A percentile compares a stretch with the other conserved stretches of the same genome.
These are phyloP conservation scores for Dendroctonus ponderosae DNA, from an alignment of 1,140 invertebrate genomes.

Conservation along the genomic window DNA sequence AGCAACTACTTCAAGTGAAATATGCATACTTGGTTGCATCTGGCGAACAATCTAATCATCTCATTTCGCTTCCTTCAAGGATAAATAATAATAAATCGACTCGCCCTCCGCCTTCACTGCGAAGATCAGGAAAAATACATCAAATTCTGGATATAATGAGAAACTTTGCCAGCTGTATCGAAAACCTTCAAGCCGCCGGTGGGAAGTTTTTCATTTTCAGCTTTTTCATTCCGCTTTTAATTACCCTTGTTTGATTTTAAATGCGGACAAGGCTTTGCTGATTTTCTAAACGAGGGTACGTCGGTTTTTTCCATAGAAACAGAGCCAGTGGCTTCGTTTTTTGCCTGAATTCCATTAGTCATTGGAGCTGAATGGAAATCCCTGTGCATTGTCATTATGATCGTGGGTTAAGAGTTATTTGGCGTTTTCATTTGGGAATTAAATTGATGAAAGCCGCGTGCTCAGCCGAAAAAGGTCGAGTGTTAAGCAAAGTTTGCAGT, in stretches of 20 bases:
- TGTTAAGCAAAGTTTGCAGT: not conserved
- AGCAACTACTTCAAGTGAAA: too few relatives aligned
- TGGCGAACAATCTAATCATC: too few relatives aligned
- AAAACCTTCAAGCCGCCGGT: constrained; percentile 8
- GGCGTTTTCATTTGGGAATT: not conserved
- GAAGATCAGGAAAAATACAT: constrained; percentile 8
- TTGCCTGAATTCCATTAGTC: too few relatives aligned
- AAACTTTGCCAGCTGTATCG: constrained; percentile 11
- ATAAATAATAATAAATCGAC: constrained; percentile 5
- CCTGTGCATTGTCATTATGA: too few relatives aligned
- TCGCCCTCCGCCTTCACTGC: not conserved
- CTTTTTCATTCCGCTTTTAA: constrained; percentile 14
- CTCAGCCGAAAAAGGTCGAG: not conserved
- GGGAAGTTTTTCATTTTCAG: constrained; percentile 8
- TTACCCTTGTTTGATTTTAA: constrained; percentile 15
- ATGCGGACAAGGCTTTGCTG: constrained; percentile 1
- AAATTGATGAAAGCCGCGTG: too few relatives aligned
- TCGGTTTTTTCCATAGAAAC: not conserved
- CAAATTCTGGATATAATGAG: constrained; percentile 10
- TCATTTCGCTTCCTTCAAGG: not conserved
- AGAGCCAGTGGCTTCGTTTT: too few relatives aligned
- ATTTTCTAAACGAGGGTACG: not conserved
- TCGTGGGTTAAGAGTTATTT: not conserved
- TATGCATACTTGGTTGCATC: too few relatives aligned
- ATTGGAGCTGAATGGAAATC: too few relatives aligned